Percentiles rank a stretch among this genome's conserved stretches.
phyloP scores from a whole-genome alignment of 2,113 vertebrate genomes.

The Chelonoidis abingdonii region DNA sequence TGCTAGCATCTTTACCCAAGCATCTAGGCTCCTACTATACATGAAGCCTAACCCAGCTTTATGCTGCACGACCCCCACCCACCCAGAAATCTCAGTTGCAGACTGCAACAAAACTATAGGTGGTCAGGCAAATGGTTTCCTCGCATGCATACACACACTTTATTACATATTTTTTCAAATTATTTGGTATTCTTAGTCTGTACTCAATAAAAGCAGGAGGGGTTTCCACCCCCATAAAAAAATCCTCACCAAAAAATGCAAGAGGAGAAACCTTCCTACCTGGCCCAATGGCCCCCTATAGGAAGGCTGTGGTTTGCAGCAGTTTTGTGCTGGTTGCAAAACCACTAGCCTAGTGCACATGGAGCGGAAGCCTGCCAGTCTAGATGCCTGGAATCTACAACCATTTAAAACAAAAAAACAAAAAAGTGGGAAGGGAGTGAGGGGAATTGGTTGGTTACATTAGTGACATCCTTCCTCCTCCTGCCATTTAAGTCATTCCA shows the following conservation, averaged over 20 bases:
- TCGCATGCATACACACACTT: neutral
- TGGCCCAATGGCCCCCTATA: fast-evolving
- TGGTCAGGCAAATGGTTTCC: fast-evolving
- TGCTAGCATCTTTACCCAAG: neutral
- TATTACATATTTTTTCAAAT: fast-evolving
- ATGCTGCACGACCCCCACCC: neutral
- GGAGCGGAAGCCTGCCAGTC: neutral
- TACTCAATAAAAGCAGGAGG: fast-evolving
- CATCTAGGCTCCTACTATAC: neutral
- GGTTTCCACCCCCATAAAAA: neutral
- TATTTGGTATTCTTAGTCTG: neutral
- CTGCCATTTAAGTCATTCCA: neutral
- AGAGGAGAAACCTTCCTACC: neutral
- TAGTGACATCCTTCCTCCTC: neutral
- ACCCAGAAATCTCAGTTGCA: neutral
- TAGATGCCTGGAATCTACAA: neutral
- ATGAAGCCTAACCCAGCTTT: neutral
- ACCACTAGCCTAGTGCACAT: neutral
- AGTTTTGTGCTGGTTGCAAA: neutral
- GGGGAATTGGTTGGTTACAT: neutral
- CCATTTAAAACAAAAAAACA: neutral
- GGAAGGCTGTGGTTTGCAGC: neutral
- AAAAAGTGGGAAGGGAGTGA: neutral
- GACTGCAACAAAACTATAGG: fast-evolving
- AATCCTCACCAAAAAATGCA: fast-evolving